These are phyloP conservation scores for Drosophila pandora DNA, from an alignment of 1,140 invertebrate species.

Conservation along the genomic window DNA sequence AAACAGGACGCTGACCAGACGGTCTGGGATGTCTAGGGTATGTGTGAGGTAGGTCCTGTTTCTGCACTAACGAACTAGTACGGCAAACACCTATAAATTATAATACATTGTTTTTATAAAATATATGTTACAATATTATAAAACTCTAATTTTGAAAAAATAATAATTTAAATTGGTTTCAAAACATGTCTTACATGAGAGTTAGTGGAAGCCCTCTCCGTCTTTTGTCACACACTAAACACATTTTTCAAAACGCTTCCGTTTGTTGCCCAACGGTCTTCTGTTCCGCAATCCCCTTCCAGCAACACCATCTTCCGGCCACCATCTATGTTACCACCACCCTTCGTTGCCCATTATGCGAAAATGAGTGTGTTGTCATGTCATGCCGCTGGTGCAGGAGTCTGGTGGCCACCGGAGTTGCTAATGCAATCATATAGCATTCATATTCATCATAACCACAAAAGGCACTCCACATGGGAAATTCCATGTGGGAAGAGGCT, in stretches of 20 bases:
- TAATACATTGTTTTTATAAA: no score
- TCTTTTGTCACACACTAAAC: constrained; percentile 74
- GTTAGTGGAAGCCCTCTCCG: neutral
- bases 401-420: constrained; percentile 56
- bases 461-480: constrained; percentile 69
- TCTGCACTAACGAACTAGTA: neutral
- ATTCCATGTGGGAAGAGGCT: constrained; percentile 5
- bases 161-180: neutral
- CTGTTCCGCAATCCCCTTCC: constrained; percentile 6
- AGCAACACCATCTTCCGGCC: neutral
- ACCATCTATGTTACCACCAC: neutral
- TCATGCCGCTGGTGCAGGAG: constrained; percentile 22
- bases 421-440: constrained; percentile 82
- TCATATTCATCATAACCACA: constrained; percentile 82
- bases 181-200: neutral
- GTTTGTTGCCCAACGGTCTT: constrained; percentile 34
- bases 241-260: constrained; percentile 76
- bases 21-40: neutral
- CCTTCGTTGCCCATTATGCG: constrained; percentile 44
- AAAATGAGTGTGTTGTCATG: constrained; percentile 68
- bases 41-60: neutral
- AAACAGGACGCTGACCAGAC: constrained; percentile 71
- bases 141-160: neutral
- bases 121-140: no score
- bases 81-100: no score